Conservation (phyloP, 2,113 vertebrate genomes). For the Aleadryas rufinucha region DNA sequence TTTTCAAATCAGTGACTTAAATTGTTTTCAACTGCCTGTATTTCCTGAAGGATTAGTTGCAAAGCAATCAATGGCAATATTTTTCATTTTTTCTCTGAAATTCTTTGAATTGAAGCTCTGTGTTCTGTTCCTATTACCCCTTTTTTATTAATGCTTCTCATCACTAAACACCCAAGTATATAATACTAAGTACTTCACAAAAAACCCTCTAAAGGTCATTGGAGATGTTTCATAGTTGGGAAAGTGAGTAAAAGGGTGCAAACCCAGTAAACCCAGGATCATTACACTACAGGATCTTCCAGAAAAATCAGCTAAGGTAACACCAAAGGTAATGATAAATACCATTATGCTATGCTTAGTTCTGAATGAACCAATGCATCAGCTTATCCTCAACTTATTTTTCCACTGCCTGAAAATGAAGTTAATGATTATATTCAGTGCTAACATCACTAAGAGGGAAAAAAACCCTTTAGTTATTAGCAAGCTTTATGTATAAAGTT, state of each 20-base stretch:
- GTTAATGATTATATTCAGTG: not conserved
- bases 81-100: not conserved
- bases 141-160: not conserved
- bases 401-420: slow-evolving; percentile 4
- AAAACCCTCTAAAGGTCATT: not conserved
- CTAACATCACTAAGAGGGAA: slow-evolving; percentile 16
- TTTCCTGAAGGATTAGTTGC: not conserved
- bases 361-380: not conserved
- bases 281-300: not conserved
- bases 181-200: not conserved
- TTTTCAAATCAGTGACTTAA: not conserved
- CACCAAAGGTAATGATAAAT: not conserved
- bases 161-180: not conserved
- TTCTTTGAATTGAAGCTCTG: not conserved
- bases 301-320: not conserved
- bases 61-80: not conserved
- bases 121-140: not conserved
- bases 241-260: not conserved
- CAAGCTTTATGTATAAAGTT: not conserved
- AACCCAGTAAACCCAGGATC: not conserved
- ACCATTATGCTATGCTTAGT: not conserved
- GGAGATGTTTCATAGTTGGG: not conserved
- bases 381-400: not conserved
- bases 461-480: slow-evolving; percentile 19
- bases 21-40: not conserved